A percentile compares a stretch with the other conserved stretches of the same genome.
These are phyloP conservation scores for Polymixis flavicincta DNA, from an alignment of 2,888 invertebrate species.

Conservation along the genomic window DNA sequence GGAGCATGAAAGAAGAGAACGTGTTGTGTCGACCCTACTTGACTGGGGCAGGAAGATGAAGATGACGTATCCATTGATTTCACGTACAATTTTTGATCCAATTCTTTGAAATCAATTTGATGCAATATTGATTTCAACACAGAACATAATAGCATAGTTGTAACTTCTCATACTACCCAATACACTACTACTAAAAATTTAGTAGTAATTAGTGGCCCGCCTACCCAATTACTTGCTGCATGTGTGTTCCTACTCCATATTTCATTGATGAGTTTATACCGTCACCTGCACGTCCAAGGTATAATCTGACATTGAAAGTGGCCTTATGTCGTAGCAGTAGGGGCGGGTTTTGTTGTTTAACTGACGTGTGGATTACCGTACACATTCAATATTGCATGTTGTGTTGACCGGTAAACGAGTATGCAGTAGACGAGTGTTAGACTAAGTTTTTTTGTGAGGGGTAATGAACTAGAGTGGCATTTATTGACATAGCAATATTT, in stretches of 20 bases:
- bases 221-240: neutral
- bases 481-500: conserved; percentile 3
- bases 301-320: neutral
- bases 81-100: neutral
- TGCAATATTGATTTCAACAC: too few relatives aligned
- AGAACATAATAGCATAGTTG: neutral
- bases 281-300: neutral
- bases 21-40: too few relatives aligned
- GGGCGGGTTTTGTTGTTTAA: too few relatives aligned
- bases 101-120: neutral
- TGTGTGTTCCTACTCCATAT: neutral
- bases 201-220: neutral
- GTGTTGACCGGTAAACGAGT: conserved; percentile 10
- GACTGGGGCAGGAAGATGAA: too few relatives aligned
- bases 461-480: conserved; percentile 18
- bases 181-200: neutral
- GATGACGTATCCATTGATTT: neutral
- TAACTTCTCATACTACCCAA: neutral
- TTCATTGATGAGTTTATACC: conserved; percentile 8
- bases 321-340: neutral
- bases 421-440: neutral
- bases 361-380: neutral
- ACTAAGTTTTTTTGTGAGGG: too few relatives aligned
- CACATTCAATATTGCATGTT: conserved; percentile 26
- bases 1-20: too few relatives aligned